phyloP scores from a whole-genome alignment of 1,140 invertebrate species.

The Drosophila hydei region DNA sequence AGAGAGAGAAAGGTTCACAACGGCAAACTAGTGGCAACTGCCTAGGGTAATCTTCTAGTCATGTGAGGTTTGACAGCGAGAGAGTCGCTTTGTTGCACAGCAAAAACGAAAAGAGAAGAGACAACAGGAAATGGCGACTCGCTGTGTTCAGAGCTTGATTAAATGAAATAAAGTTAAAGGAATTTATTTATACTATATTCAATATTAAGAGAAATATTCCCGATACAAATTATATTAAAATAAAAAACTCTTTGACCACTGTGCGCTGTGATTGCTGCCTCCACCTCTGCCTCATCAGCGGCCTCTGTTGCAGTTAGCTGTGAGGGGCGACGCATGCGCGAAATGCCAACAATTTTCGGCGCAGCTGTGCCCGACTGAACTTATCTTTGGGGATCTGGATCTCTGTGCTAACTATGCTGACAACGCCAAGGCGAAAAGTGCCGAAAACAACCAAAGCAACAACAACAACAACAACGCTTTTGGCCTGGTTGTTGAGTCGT shows the following conservation, averaged over 20 bases:
- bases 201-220: too few species aligned
- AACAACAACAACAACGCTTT: constrained; percentile 34
- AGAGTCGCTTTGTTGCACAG: too few species aligned
- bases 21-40: too few species aligned
- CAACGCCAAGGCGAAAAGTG: constrained; percentile 66
- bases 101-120: too few species aligned
- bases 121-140: too few species aligned
- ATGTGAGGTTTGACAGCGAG: too few species aligned
- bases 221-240: too few species aligned
- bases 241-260: constrained; percentile 17
- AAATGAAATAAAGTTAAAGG: too few species aligned
- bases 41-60: too few species aligned
- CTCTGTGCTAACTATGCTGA: constrained; percentile 72
- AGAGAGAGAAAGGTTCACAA: too few species aligned
- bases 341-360: constrained; percentile 78
- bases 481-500: constrained; percentile 54
- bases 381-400: constrained; percentile 76
- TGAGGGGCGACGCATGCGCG: constrained; percentile 57
- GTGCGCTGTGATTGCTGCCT: constrained; percentile 40
- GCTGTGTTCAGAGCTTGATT: too few species aligned
- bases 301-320: constrained; percentile 1
- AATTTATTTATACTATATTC: too few species aligned
- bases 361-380: constrained; percentile 74
- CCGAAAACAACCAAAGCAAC: constrained; percentile 57
- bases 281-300: not conserved